These are phyloP conservation scores for Resseliella maxima DNA, from an alignment of 2,888 invertebrate species.

Conservation along the genomic window DNA sequence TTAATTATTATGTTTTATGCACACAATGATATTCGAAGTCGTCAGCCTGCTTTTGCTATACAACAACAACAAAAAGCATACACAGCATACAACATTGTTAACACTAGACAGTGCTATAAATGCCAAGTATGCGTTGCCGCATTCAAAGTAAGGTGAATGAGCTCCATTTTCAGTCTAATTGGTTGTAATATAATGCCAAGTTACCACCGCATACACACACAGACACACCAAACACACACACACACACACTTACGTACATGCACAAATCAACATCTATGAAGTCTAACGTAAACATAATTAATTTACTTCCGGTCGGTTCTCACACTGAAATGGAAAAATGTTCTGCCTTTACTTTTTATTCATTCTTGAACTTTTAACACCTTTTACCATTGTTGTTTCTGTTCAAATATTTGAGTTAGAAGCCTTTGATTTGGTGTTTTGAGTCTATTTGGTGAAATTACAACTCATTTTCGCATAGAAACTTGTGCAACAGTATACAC, in stretches of 20 bases:
- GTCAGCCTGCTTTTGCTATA: neutral
- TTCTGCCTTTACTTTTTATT: neutral
- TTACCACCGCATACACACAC: neutral
- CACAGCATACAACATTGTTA: no score
- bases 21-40: neutral
- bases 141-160: neutral
- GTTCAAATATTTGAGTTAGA: no score
- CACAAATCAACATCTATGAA: neutral
- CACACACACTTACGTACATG: no score
- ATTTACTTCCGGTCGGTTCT: neutral
- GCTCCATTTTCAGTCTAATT: neutral
- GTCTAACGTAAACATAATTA: slow-evolving; percentile 10
- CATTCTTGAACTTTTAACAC: no score
- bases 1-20: slow-evolving; percentile 1
- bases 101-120: no score
- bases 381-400: no score
- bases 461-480: no score
- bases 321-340: neutral
- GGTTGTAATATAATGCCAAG: neutral
- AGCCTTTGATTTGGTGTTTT: no score
- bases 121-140: neutral
- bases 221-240: no score
- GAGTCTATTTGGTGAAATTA: no score
- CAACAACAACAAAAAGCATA: no score
- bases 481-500: no score